A percentile compares a stretch with the other conserved stretches of the same genome.
phyloP scores from a whole-genome alignment of 2,113 vertebrate species.

The Amblyornis subalaris region DNA sequence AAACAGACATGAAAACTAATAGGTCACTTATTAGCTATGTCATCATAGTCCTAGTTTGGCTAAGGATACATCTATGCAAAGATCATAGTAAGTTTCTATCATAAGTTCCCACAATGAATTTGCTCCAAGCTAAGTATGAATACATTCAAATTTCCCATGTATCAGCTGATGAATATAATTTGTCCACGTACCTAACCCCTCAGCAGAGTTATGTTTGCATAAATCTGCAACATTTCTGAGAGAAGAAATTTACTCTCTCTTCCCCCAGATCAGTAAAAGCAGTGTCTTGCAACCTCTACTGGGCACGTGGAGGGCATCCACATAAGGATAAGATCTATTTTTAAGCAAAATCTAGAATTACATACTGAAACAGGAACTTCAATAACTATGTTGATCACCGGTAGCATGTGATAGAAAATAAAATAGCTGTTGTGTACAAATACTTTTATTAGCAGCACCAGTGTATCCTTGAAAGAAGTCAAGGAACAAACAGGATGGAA shows the following conservation, averaged over 20 bases:
- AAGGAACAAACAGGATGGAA: not conserved
- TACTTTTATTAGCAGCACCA: not conserved
- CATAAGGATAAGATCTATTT: not conserved
- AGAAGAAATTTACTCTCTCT: not conserved
- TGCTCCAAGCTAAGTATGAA: not conserved
- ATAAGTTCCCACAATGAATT: not conserved
- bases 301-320: not conserved
- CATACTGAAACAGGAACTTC: not conserved
- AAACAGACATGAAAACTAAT: not conserved
- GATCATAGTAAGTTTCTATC: not conserved
- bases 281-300: not conserved
- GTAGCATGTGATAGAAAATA: not conserved
- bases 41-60: not conserved
- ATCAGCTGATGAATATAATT: not conserved
- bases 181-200: not conserved
- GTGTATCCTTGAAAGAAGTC: not conserved
- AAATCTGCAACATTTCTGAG: not conserved
- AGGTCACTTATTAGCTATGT: not conserved
- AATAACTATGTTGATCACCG: not conserved
- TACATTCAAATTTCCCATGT: not conserved
- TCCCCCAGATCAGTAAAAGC: not conserved
- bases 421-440: not conserved
- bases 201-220: not conserved
- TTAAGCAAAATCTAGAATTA: conserved; percentile 18
- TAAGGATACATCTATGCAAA: not conserved